phyloP scores from a whole-genome alignment of 2,888 invertebrate genomes.

The Phengaris alcon region DNA sequence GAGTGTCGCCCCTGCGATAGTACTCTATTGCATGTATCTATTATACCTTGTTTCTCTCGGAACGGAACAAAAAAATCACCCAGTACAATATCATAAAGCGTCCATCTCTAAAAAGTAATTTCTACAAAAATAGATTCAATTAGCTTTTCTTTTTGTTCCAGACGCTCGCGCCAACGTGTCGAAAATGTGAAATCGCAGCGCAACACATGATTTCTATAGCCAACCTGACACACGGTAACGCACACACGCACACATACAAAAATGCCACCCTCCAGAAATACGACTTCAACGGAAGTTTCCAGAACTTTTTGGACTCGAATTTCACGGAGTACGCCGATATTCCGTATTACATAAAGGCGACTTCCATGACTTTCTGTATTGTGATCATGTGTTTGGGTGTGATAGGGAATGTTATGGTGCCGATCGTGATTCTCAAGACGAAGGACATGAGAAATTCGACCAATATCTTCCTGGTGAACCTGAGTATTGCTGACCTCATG shows the following conservation, averaged over 20 bases:
- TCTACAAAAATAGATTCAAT: too few relatives aligned
- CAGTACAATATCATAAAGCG: too few relatives aligned
- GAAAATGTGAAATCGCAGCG: conserved; percentile 54
- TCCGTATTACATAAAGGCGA: conserved; percentile 91
- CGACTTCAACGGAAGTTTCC: conserved; percentile 38
- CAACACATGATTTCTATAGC: conserved; percentile 72
- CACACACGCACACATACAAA: conserved; percentile 47
- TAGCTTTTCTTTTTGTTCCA: conserved; percentile 1
- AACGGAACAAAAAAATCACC: too few relatives aligned
- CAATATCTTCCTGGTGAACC: conserved; percentile 95
- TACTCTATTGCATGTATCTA: too few relatives aligned
- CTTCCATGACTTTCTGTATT: conserved; percentile 93
- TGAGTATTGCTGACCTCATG: conserved; percentile 95
- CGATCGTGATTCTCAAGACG: conserved; percentile 93
- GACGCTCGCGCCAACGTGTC: conserved; percentile 34
- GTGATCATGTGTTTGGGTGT: conserved; percentile 93
- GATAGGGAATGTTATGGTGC: conserved; percentile 95
- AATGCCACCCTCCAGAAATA: conserved; percentile 40
- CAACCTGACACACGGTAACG: conserved; percentile 60
- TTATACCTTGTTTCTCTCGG: too few relatives aligned
- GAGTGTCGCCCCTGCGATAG: too few relatives aligned
- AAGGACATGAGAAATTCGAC: conserved; percentile 97
- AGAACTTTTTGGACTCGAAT: conserved; percentile 44
- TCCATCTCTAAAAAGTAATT: too few relatives aligned
- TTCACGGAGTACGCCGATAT: conserved; percentile 80